These are phyloP conservation scores for Torymus auratus DNA, from an alignment of 2,888 invertebrate species.

Conservation along the genomic window DNA sequence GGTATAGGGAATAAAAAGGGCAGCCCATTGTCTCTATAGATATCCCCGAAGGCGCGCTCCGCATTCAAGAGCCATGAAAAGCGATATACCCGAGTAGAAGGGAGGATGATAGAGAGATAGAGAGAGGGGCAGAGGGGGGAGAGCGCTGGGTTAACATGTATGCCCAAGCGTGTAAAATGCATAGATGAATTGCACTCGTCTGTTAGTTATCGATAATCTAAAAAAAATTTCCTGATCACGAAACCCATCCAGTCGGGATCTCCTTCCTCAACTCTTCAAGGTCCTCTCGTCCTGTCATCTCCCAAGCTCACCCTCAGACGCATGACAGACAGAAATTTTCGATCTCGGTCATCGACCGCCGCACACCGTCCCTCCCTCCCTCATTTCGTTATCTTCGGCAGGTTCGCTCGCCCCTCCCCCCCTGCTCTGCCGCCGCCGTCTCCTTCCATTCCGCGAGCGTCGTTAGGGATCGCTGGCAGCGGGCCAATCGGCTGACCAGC, in stretches of 20 bases:
- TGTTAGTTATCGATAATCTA: no score
- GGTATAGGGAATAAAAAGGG: background rate
- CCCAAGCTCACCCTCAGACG: background rate
- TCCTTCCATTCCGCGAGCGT: conserved; percentile 63
- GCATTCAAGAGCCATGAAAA: conserved; percentile 28
- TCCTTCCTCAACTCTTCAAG: background rate
- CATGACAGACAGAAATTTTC: conserved; percentile 25
- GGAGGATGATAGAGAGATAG: no score
- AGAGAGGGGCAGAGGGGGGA: no score
- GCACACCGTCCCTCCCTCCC: conserved; percentile 13
- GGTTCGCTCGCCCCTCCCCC: conserved; percentile 2
- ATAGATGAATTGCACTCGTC: no score
- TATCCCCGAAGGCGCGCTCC: background rate
- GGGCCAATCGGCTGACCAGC: conserved; percentile 73
- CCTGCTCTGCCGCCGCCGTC: conserved; percentile 27
- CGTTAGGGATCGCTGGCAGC: conserved; percentile 74
- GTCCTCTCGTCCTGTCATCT: background rate
- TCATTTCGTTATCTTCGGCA: conserved; percentile 55
- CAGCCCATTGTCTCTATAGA: background rate
- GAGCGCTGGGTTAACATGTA: no score
- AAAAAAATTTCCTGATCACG: no score
- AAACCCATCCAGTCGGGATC: no score
- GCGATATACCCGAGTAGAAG: conserved; percentile 5
- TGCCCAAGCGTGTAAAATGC: no score
- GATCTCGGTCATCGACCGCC: conserved; percentile 14